Evolutionary conservation across 2,113 vertebrate species (phyloP), one percentile per base, ranked within the genome.

Genomic region (Macquaria australasica): DNA sequence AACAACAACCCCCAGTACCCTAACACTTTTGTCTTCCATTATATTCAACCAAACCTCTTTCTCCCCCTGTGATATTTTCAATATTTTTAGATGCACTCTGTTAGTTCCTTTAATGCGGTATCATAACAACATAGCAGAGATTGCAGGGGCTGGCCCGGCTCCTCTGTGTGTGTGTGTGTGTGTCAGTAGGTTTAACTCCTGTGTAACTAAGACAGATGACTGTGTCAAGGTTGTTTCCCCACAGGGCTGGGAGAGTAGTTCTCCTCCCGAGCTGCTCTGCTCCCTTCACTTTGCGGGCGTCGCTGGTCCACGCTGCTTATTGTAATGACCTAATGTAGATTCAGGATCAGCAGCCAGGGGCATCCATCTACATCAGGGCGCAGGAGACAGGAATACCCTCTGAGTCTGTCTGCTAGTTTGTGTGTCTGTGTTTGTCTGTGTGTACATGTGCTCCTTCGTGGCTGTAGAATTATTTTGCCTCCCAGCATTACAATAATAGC

Each of bases 171-270:
- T 71, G 56, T 91, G 78, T 73, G 66, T 84, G 78, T 71, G 56
- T 95, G 94, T 94, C 91, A 89, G 86, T 82, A 68, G 88, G 84
- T 90, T 80, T 89, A 90, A 91, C 87, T 91, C 79, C 79, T n/a
- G 69, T 86, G 83, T 95, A 96, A 96, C 93, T 93, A 93, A 96
- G 96, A 96, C 91, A 84, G 93, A 96, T 96, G 94, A 91, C 83
- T 86, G 79, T 91, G 92, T 91, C 84, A 74, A 63, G 93, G 83
- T 84, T 81, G 85, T 84, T 88, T 89, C 90, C 91, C 88, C 60
- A 81, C 81, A 85, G 87, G 86, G 81, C 73, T n/a, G 51, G 51
- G 48, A 84, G 83, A 89, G 80, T 77, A 71, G 82, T 77, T 81
- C 84, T 89, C 79, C 87, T 84, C 87, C 86, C 83, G 59, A 81